Evolutionary conservation across 2,797 vertebrate genomes (phyloP).

Genomic region (Chaunax sp.): DNA sequence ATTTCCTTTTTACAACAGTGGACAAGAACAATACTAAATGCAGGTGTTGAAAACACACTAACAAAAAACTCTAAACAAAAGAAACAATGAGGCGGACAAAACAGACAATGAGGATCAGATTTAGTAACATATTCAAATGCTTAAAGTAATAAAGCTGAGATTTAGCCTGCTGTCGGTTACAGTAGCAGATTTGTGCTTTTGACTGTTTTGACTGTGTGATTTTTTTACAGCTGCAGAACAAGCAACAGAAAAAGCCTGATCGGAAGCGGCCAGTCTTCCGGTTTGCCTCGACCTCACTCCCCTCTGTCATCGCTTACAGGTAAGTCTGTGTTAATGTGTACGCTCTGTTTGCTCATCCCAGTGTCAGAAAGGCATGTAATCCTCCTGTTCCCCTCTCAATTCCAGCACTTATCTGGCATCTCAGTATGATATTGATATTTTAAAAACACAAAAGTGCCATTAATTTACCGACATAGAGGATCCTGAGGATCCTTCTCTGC

Average conservation of each 20-base stretch:
- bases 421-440: neutral
- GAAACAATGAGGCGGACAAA: neutral
- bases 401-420: no score
- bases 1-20: no score
- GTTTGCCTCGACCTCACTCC: conserved; percentile 94
- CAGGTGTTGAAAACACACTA: no score
- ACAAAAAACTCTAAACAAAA: no score
- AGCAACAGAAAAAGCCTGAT: conserved; percentile 98
- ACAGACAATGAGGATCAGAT: neutral
- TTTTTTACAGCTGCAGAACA: conserved; percentile 93
- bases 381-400: neutral
- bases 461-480: no score
- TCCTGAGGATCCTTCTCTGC: no score
- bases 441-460: neutral
- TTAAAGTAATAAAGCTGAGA: neutral
- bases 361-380: no score
- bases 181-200: neutral
- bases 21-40: no score
- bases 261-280: conserved; percentile 92
- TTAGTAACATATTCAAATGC: neutral
- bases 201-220: conserved; percentile 61
- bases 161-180: neutral
- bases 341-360: neutral
- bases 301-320: conserved; percentile 97
- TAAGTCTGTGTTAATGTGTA: conserved; percentile 62